Conservation (phyloP, 2,797 vertebrate species). For the Gallinago nigripennis region DNA sequence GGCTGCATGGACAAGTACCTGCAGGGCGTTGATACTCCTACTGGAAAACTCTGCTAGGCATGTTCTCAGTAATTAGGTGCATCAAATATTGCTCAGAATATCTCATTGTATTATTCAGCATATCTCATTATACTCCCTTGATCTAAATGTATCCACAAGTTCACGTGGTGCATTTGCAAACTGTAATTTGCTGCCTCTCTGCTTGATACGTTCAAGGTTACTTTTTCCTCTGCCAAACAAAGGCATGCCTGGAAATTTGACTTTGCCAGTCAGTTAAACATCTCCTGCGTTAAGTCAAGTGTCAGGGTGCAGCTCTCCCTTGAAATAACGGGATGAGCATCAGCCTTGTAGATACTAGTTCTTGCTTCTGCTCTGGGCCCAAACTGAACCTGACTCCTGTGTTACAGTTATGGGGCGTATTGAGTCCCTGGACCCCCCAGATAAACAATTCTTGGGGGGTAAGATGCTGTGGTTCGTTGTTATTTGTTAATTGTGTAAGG, state of each 20-base stretch:
- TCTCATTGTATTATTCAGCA: slow-evolving; percentile 59
- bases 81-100: slow-evolving; percentile 68
- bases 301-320: neutral
- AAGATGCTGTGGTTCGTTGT: neutral
- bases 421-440: neutral
- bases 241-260: neutral
- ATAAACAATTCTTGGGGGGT: neutral
- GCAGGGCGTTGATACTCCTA: slow-evolving; percentile 61
- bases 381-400: neutral
- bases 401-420: neutral
- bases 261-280: neutral
- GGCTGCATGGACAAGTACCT: slow-evolving; percentile 49
- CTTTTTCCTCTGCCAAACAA: slow-evolving; percentile 3
- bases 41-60: slow-evolving; percentile 57
- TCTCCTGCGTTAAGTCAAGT: neutral
- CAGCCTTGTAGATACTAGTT: neutral
- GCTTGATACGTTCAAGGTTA: neutral
- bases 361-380: neutral
- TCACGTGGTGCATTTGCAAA: slow-evolving; percentile 43
- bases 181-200: slow-evolving; percentile 8
- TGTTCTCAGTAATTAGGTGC: slow-evolving; percentile 62
- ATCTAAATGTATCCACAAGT: slow-evolving; percentile 22
- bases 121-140: slow-evolving; percentile 52
- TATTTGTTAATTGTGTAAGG: neutral
- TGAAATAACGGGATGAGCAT: neutral